Evolutionary conservation across 2,888 invertebrate species (phyloP), one percentile per base, ranked within the genome.

Genomic region (Eupeodes latifasciatus): DNA sequence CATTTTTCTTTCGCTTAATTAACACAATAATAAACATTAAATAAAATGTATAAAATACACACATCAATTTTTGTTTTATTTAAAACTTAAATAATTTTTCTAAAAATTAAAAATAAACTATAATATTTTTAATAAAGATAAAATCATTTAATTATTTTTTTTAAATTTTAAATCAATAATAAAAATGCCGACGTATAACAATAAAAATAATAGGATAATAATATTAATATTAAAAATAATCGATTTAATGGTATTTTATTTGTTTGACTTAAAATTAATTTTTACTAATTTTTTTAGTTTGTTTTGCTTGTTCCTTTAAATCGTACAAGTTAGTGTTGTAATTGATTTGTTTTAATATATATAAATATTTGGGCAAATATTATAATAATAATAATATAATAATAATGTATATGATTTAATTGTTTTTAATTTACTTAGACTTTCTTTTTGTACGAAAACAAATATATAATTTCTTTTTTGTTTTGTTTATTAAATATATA

Each of bases 321-420:
- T 76, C 80, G 55, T 84, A 81, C 76, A 81, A 59, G 55, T 85
- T 75, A 75, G 27, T 27, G 49, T 75, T 85, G 81, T 77, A 75
- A 78, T 81, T 67, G 49, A 4, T 75, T 81, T 53, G 55, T 36
- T 71, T 66, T n/a, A 67, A 51, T 69, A 77, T 75, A 78, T 77
- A 81, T 74, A 88, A 81, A 84, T 88, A 84, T 88, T 84, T 87
- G 87, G 87, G 83, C 76, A 87, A 76, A 76, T 76, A 80, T 80
- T 83, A 61, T 53, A 75, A 40, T 40, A 40, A 61, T 53, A 75
- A 40, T 40, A 40, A 61, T 82, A 59, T 80, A 82, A 53, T 80
- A 49, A 80, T 47, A 53, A 49, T 81, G 66, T 75, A 75, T 75
- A 59, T 71, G 49, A 72, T 66, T 81, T 12, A 14, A n/a, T 67